phyloP scores from a whole-genome alignment of 2,888 invertebrate species.

The Oxytorus armatus region DNA sequence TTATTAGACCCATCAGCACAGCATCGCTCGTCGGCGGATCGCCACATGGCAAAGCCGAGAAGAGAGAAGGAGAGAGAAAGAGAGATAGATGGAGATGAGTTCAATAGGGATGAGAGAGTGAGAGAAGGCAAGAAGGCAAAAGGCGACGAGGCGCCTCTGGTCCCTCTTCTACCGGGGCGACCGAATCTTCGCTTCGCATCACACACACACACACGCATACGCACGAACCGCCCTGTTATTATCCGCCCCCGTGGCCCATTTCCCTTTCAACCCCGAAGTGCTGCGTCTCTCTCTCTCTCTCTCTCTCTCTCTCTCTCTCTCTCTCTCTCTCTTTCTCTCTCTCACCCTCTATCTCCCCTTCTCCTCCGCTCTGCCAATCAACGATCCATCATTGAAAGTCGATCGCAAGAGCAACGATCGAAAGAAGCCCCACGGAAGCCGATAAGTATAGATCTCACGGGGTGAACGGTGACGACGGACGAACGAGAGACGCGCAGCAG shows the following conservation, averaged over 20 bases:
- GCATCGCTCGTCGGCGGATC: conserved; percentile 76
- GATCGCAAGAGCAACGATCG: conserved; percentile 73
- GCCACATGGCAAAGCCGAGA: conserved; percentile 81
- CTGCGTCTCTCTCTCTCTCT: conserved; percentile 65
- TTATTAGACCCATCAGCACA: conserved; percentile 82
- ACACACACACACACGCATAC: conserved; percentile 50
- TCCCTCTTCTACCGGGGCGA: conserved; percentile 64
- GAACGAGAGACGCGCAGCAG: conserved; percentile 34
- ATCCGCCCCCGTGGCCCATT: conserved; percentile 83
- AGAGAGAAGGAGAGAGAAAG: conserved; percentile 63
- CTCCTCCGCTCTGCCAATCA: conserved; percentile 79
- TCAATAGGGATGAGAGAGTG: conserved; percentile 39
- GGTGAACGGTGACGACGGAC: conserved; percentile 68
- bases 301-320: conserved; percentile 16
- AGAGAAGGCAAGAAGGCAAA: conserved; percentile 60
- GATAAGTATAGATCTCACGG: conserved; percentile 78
- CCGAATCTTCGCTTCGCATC: conserved; percentile 75
- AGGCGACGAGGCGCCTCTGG: conserved; percentile 67
- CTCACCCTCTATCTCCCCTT: conserved; percentile 13
- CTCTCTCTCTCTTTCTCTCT: not conserved
- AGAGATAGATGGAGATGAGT: conserved; percentile 67
- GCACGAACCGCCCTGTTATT: conserved; percentile 82
- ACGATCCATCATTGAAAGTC: conserved; percentile 82
- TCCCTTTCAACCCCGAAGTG: conserved; percentile 81
- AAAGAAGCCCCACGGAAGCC: conserved; percentile 76